Base-by-base conservation (phyloP, 2,888 invertebrate genomes). In the Coelinius sp. region DNA sequence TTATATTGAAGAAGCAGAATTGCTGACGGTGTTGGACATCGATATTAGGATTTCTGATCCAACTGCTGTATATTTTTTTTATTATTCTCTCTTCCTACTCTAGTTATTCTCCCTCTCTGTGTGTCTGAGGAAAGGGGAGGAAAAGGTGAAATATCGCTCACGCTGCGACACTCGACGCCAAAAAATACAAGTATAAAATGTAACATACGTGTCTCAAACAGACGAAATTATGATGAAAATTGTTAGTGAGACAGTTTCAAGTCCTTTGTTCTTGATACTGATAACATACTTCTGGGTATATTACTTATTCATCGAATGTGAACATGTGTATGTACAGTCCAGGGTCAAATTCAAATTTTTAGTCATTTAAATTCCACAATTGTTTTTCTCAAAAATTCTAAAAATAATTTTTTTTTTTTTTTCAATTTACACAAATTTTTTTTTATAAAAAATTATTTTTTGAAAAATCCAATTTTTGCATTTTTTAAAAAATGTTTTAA, bases 31-130 rank as follows among this genome's bases (percentile, higher is more conserved):
- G 38, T 73, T 72, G 70, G 35, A 76, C 74, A 76, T 77, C 71
- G 75, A 86, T 87, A 87, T 87, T 87, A 86, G 86, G 87, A 87
- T 87, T 86, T 85, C 84, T 82, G 83, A 82, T 84, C 81, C 79
- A 67, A 75, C 70, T 77, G 68, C 79, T 78, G 77, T 71, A 67
- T 64, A 63, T 44, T 85, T 85, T 85, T 85, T 84, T 85, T 84
- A 84, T 83, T 83, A 79, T 77, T 74, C 77, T 76, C 76, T 70
- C 72, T 70, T 71, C 70, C 73, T 76, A 63, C 71, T 65, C 27
- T 17, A 6, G 14, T n/a, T 46, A 17, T 27, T 56, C 22, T 7
- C 52, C 52, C 22, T 24, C 52, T n/a, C 27, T 27, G 75, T n/a
- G n/a, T n/a, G n/a, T n/a, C n/a, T n/a, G n/a, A n/a, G n/a, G n/a